phyloP scores from a whole-genome alignment of 1,140 invertebrate genomes.

The Papilio glaucus region DNA sequence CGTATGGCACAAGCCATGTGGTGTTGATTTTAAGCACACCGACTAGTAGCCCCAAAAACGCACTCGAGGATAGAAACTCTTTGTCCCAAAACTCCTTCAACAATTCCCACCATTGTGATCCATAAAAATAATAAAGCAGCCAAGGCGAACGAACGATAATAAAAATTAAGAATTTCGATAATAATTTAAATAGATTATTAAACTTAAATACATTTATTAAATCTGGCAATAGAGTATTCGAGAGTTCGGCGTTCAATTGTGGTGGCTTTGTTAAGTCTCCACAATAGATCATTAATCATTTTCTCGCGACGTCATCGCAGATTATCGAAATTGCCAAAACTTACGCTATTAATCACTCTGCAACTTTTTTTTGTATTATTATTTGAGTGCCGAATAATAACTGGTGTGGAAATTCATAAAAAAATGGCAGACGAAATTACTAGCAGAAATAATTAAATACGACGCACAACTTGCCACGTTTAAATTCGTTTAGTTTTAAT shows the following conservation, averaged over 20 bases:
- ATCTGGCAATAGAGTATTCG: background rate
- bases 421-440: background rate
- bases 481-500: too few relatives aligned
- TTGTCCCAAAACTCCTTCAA: too few relatives aligned
- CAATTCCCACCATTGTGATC: too few relatives aligned
- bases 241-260: background rate
- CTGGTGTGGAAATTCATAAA: background rate
- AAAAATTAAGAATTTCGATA: too few relatives aligned
- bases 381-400: background rate
- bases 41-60: too few relatives aligned
- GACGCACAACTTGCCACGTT: background rate
- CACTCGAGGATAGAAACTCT: too few relatives aligned
- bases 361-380: background rate
- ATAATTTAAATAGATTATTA: too few relatives aligned
- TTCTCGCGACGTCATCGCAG: background rate
- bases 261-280: constrained; percentile 5
- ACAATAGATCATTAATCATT: constrained; percentile 1
- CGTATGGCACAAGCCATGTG: too few relatives aligned
- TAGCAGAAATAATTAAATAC: background rate
- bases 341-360: background rate
- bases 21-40: too few relatives aligned
- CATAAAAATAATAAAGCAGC: too few relatives aligned
- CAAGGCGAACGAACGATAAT: too few relatives aligned
- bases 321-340: constrained; percentile 10
- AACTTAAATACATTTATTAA: background rate